Conservation (phyloP, 2,113 vertebrate genomes). For the Clarias macrocephalus region DNA sequence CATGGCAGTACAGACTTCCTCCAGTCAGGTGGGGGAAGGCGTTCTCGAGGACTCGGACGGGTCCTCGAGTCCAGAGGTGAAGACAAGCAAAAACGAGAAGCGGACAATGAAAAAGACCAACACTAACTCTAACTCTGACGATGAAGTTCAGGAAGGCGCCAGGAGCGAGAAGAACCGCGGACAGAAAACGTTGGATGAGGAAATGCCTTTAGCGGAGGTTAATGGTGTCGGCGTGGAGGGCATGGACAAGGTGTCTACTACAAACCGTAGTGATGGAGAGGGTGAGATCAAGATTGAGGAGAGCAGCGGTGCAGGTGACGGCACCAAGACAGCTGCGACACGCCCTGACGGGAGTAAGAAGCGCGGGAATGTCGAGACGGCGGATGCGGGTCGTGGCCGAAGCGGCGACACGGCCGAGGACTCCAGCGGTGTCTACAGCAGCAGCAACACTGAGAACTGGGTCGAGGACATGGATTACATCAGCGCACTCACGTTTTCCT, state of each 20-base stretch:
- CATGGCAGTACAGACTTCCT: neutral
- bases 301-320: neutral
- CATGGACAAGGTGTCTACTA: neutral
- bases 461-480: slow-evolving; percentile 4
- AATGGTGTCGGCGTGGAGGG: too few relatives aligned
- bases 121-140: neutral
- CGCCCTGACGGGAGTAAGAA: neutral
- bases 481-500: neutral
- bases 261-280: neutral
- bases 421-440: neutral
- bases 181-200: neutral
- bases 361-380: neutral
- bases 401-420: neutral
- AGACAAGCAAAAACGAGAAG: slow-evolving; percentile 9
- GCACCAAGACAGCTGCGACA: neutral
- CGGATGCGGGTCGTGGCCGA: neutral
- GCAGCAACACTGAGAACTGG: neutral
- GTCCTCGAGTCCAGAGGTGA: neutral
- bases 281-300: neutral
- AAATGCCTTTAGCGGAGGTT: neutral
- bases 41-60: neutral
- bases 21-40: neutral
- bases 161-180: neutral
- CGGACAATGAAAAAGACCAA: neutral
- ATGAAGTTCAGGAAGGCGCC: neutral